Evolutionary conservation across 1,140 invertebrate genomes (phyloP), one percentile per base, ranked within the genome.

Genomic region (Drosophila pallidifrons): DNA sequence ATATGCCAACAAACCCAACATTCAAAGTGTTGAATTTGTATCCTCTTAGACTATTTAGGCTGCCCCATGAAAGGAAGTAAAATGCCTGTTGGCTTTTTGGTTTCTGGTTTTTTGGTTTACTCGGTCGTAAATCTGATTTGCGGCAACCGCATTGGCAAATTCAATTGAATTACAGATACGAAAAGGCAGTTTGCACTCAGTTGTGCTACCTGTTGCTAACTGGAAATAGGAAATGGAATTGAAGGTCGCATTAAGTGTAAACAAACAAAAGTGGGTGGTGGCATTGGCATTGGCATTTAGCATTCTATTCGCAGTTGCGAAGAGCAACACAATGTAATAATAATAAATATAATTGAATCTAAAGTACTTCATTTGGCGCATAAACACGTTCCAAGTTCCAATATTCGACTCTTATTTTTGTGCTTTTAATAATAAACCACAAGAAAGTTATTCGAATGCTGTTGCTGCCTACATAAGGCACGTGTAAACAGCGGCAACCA

Each of bases 331-430:
- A 5, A 79, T 80, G 55, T 16, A 4, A 10, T 28, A 47, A 30
- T 13, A 47, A 49, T 47, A 64, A 61, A 76, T 59, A 82, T 89
- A 89, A 89, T 85, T 88, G 85, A 81, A 89, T 78, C 75, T 73
- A 79, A 85, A 89, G 85, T 89, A 89, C 86, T 81, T 89, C 81
- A 89, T 85, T 89, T 85, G 67, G 57, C 49, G 65, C 85, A 85
- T 75, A 85, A 89, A 89, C 85, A 88, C 85, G 85, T 88, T 81
- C 75, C 65, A 52, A 49, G 10, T 28, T 63, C 45, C 32, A 63
- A 49, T n/a, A 63, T 51, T 59, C 57, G n/a, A 54, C n/a, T 59
- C 28, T 54, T 35, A 38, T 59, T 63, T 25, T 55, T 43, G 57
- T 11, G 68, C 41, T 46, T 45, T 70, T 88, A 87, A 77, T 71